Conservation (phyloP, 2,113 vertebrate species). For the Muscicapa adusta region DNA sequence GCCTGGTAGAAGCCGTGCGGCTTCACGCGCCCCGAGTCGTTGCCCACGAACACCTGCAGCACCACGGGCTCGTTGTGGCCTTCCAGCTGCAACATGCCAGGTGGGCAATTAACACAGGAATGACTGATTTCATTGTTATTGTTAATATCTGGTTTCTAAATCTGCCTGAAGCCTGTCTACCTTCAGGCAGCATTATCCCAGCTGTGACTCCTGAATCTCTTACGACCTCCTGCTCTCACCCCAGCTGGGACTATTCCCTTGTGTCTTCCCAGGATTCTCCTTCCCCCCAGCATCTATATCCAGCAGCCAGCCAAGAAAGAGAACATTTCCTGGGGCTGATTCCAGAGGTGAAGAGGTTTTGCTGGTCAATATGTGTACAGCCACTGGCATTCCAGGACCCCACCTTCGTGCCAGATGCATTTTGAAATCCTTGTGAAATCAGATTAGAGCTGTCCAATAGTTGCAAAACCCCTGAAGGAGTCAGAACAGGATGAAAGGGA, state of each 20-base stretch:
- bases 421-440: not conserved
- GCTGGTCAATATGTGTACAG: accelerated
- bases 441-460: not conserved
- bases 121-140: accelerated
- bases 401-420: not conserved
- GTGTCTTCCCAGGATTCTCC: not conserved
- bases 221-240: too few relatives aligned
- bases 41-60: conserved; percentile 94
- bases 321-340: not conserved
- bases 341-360: too few relatives aligned
- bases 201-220: accelerated
- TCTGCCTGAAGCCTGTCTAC: not conserved
- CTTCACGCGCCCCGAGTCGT: conserved; percentile 92
- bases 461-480: not conserved
- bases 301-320: not conserved
- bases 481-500: not conserved
- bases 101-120: not conserved
- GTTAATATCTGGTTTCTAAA: not conserved
- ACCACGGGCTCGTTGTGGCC: conserved; percentile 92
- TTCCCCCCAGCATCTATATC: not conserved
- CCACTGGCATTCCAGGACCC: not conserved
- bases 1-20: conserved; percentile 99
- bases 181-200: not conserved
- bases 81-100: conserved; percentile 81
- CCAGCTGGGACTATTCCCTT: too few relatives aligned